Evolutionary conservation across 2,797 vertebrate genomes (phyloP).

Genomic region (Ambastaia sidthimunki): DNA sequence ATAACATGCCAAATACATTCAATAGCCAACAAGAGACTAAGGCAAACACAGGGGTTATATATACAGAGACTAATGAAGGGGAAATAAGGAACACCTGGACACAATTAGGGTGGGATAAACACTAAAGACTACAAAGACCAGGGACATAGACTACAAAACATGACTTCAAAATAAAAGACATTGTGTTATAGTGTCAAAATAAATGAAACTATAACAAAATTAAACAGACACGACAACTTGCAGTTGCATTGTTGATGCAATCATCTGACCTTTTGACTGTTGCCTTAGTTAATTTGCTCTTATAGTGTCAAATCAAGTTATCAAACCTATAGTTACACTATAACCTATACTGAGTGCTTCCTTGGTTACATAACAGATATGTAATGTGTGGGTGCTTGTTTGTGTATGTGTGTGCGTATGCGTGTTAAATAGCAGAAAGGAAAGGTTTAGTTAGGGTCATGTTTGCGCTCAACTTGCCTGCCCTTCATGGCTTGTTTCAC

Average conservation of each 20-base stretch:
- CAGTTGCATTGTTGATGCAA: background rate
- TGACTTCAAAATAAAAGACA: too few relatives aligned
- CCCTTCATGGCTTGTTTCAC: slow-evolving; percentile 60
- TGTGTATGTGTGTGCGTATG: background rate
- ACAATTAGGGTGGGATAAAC: too few relatives aligned
- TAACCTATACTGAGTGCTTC: background rate
- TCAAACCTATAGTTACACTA: background rate
- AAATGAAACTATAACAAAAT: too few relatives aligned
- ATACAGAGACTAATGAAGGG: too few relatives aligned
- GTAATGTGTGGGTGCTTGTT: background rate
- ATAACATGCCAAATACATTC: too few relatives aligned
- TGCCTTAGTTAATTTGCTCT: background rate
- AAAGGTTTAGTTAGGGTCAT: slow-evolving; percentile 36
- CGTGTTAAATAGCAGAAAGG: slow-evolving; percentile 4
- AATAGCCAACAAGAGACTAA: too few relatives aligned
- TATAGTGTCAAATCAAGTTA: background rate
- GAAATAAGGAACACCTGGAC: too few relatives aligned
- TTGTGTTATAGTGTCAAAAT: too few relatives aligned
- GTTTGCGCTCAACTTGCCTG: slow-evolving; percentile 14
- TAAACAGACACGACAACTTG: background rate
- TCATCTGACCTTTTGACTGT: background rate
- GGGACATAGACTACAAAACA: too few relatives aligned
- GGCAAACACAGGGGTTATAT: too few relatives aligned
- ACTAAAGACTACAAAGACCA: too few relatives aligned
- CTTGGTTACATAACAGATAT: background rate